phyloP scores from a whole-genome alignment of 2,113 vertebrate species.

The Lipotes vexillifer region DNA sequence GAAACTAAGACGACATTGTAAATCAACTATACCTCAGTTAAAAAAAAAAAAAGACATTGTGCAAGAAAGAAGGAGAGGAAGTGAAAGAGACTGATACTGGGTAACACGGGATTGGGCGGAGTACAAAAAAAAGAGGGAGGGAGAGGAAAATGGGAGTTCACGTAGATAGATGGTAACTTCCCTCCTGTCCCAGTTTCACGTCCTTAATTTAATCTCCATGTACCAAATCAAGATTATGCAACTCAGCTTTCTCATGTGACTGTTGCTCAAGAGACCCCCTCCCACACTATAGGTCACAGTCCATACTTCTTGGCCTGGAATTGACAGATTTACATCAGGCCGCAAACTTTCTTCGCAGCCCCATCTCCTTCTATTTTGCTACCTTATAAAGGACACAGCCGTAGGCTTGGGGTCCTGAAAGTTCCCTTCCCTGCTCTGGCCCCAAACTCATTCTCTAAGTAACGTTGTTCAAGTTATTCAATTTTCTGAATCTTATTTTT shows the following conservation, averaged over 20 bases:
- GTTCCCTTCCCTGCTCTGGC: neutral
- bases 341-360: neutral
- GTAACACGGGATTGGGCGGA: neutral
- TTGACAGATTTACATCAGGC: neutral
- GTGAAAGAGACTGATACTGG: neutral
- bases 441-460: neutral
- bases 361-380: neutral
- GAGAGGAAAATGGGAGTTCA: neutral
- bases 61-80: neutral
- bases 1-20: neutral
- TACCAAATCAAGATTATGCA: neutral
- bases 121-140: no score
- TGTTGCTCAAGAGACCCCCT: neutral
- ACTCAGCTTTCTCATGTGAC: neutral
- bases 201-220: neutral
- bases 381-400: neutral
- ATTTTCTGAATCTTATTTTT: neutral
- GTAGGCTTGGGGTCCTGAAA: neutral
- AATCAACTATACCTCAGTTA: neutral
- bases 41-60: neutral
- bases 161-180: neutral
- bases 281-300: no score
- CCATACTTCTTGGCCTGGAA: neutral
- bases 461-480: neutral
- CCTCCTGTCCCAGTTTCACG: neutral